phyloP scores from a whole-genome alignment of 1,140 invertebrate species.

The Glossosoma conforme region DNA sequence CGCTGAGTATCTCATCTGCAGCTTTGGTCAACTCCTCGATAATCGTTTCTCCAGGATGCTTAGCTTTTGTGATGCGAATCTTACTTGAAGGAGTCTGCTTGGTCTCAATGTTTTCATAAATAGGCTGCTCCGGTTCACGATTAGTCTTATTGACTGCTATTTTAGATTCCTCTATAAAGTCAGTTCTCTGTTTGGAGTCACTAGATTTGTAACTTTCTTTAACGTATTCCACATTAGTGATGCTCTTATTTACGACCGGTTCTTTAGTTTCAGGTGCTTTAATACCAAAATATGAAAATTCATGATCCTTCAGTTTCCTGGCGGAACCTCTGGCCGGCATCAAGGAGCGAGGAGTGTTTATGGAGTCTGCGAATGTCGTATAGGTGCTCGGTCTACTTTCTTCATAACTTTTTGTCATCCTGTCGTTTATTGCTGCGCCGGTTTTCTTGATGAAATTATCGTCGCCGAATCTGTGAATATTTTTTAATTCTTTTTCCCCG shows the following conservation, averaged over 20 bases:
- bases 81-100: too few species aligned
- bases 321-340: slow-evolving; percentile 31
- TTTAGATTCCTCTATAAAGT: background rate
- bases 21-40: slow-evolving; percentile 50
- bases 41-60: slow-evolving; percentile 36
- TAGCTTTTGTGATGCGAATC: slow-evolving; percentile 19
- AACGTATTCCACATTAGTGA: background rate
- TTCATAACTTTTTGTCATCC: too few species aligned
- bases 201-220: slow-evolving; percentile 1
- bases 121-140: background rate
- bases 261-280: slow-evolving; percentile 23
- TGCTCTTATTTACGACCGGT: background rate
- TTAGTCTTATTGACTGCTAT: background rate
- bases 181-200: background rate
- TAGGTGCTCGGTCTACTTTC: too few species aligned
- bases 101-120: background rate
- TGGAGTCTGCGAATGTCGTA: slow-evolving; percentile 23
- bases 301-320: slow-evolving; percentile 42
- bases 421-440: too few species aligned
- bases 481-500: too few species aligned
- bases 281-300: slow-evolving; percentile 44
- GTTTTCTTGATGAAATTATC: too few species aligned
- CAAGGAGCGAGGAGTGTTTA: slow-evolving; percentile 22
- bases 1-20: slow-evolving; percentile 50
- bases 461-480: too few species aligned